Evolutionary conservation across 2,888 invertebrate species (phyloP), one percentile per base, ranked within the genome.

Genomic region (Chloroclysta siterata): DNA sequence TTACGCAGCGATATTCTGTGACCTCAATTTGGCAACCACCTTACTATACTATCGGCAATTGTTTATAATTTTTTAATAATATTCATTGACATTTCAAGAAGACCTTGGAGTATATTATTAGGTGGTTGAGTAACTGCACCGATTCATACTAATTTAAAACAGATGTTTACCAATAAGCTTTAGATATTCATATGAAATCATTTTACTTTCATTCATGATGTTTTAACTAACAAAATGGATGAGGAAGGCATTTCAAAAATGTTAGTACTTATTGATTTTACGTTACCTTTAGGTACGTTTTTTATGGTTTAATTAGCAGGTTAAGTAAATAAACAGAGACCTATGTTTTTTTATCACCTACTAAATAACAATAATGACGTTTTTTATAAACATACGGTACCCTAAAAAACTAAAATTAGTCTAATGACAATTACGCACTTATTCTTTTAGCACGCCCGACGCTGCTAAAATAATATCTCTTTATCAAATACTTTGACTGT

Each of bases 381-480:
- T n/a, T n/a, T n/a, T n/a, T n/a, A n/a, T n/a, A n/a, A n/a, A n/a
- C n/a, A n/a, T n/a, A n/a, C n/a, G n/a, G n/a, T n/a, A n/a, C n/a
- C n/a, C n/a, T n/a, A n/a, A n/a, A n/a, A n/a, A n/a, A n/a, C n/a
- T n/a, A n/a, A n/a, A n/a, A n/a, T n/a, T n/a, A n/a, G n/a, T n/a
- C n/a, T n/a, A 36, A 10, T 36, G 36, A 8, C 36, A 36, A 2
- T 47, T 44, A 66, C 86, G 29, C 6, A 67, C 58, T 72, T 84
- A 52, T 84, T 48, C 78, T 47, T 41, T 28, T 58, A 66, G 47
- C 39, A 10, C 68, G 71, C 2, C 59, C 72, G 80, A 61, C 39
- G 53, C 63, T 61, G 44, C 44, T 68, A 66, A 66, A 69, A 65
- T 17, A 44, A 14, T 36, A 36, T 15, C 10, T 47, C 46, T 48